Evolutionary conservation across 2,113 vertebrate species (phyloP).

Genomic region (Ia io): DNA sequence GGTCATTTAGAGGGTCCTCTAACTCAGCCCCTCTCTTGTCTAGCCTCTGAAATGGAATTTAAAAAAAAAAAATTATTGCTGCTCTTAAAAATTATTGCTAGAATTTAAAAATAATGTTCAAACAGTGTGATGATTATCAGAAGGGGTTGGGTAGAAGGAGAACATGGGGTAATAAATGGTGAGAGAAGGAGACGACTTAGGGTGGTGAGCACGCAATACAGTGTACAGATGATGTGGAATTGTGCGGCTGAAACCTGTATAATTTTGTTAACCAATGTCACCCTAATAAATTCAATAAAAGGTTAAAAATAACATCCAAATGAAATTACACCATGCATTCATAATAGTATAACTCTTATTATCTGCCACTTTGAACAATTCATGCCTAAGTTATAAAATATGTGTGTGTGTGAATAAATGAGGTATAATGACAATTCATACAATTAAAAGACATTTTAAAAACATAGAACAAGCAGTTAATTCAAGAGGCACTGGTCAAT

Average conservation of each 20-base stretch:
- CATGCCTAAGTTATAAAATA: neutral
- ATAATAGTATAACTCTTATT: neutral
- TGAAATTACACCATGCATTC: neutral
- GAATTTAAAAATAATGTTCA: neutral
- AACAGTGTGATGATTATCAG: neutral
- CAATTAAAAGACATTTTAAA: neutral
- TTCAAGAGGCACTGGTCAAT: neutral
- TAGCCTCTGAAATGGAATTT: neutral
- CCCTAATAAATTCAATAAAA: neutral
- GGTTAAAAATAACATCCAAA: neutral
- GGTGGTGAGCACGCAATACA: neutral
- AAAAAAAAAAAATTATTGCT: neutral
- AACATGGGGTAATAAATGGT: neutral
- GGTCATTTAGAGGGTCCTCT: neutral
- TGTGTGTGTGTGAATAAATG: neutral
- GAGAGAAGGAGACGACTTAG: neutral
- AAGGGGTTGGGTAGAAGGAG: neutral
- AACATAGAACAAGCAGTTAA: neutral
- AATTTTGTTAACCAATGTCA: neutral
- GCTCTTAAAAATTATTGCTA: conserved; percentile 1
- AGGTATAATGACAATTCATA: neutral
- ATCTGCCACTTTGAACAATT: neutral
- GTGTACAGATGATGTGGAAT: neutral
- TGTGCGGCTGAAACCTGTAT: neutral
- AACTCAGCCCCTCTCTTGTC: neutral